Percentiles rank a stretch among this genome's conserved stretches.
phyloP scores from a whole-genome alignment of 1,140 invertebrate species.

The Microplitis mediator region DNA sequence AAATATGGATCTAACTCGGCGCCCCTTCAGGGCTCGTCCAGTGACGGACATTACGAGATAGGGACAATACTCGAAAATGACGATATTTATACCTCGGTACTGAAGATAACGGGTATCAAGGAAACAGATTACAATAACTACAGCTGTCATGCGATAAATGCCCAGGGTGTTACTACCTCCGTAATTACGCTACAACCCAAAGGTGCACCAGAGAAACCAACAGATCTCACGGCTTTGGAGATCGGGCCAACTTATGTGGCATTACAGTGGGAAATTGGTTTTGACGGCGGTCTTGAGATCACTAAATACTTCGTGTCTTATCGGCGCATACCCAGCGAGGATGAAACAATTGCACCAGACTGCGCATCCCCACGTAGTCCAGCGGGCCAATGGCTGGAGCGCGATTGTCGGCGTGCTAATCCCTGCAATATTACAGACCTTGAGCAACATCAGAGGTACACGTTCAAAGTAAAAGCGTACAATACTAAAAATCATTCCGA shows the following conservation, averaged over 20 bases:
- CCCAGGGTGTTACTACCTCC: constrained; percentile 75
- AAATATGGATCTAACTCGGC: constrained; percentile 76
- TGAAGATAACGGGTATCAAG: constrained; percentile 78
- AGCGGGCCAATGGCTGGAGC: constrained; percentile 75
- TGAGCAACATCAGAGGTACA: constrained; percentile 82
- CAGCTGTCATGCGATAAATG: constrained; percentile 82
- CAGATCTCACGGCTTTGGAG: constrained; percentile 70
- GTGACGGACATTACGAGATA: constrained; percentile 86
- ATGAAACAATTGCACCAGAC: constrained; percentile 67
- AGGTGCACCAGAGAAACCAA: constrained; percentile 83
- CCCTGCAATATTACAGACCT: constrained; percentile 85
- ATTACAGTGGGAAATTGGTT: constrained; percentile 83
- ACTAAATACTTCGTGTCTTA: constrained; percentile 86
- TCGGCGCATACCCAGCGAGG: constrained; percentile 66
- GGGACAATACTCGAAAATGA: constrained; percentile 80
- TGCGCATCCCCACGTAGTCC: constrained; percentile 68
- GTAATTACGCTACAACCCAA: constrained; percentile 82
- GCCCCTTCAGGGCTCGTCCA: constrained; percentile 72
- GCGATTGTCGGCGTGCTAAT: constrained; percentile 81
- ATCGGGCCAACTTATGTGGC: constrained; percentile 78
- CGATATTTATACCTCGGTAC: constrained; percentile 82
- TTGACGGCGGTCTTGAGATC: constrained; percentile 84
- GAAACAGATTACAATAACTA: constrained; percentile 89
- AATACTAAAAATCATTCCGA: constrained; percentile 85
- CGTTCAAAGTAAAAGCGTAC: constrained; percentile 84